Base-by-base conservation (phyloP, 2,113 vertebrate genomes). In the Camelus bactrianus region DNA sequence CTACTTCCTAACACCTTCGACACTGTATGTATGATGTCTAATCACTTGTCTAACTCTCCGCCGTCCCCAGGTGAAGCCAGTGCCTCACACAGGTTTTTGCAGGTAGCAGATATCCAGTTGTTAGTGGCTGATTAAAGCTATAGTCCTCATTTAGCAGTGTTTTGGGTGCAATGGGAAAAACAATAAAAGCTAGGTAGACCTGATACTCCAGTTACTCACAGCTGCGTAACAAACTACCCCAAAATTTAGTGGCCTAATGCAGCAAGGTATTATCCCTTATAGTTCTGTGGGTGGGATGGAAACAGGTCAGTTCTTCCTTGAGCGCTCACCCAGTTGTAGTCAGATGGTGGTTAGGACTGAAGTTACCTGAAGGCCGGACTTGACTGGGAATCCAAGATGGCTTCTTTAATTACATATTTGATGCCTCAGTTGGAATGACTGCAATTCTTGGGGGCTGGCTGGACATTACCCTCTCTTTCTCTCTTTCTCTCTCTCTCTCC, bases 401-500 rank as follows among this genome's bases (percentile, higher is more conserved):
- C 5, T 75, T 83, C 5, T 3, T 20, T 70, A 22, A 14, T 81
- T 28, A 26, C 22, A 42, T 3, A 0, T 64, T 17, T 81, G 48
- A 26, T n/a, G 5, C 8, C 24, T 50, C n/a, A 20, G 3, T 16
- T 20, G 8, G 28, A 20, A 58, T 52, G 32, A 38, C 38, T 6
- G 13, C 2, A 30, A 12, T 8, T 16, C 50, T 19, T 26, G 26
- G 28, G 17, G 1, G 2, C 14, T 13, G 6, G 14, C 1, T 19
- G 19, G 75, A 26, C 10, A 42, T 14, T 15, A 12, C 19, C 4
- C 0, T 70, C 69, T 50, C 16, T 26, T n/a, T 76, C 38, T 42
- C 60, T 50, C 38, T 38, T 38, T 38, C 38, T 38, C 38, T 38
- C 38, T 38, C 38, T 38, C 38, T 38, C 38, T 3, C 38, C 5